A percentile compares a stretch with the other conserved stretches of the same genome.
phyloP scores from a whole-genome alignment of 2,888 invertebrate genomes.

The Tryphoninae sp. region DNA sequence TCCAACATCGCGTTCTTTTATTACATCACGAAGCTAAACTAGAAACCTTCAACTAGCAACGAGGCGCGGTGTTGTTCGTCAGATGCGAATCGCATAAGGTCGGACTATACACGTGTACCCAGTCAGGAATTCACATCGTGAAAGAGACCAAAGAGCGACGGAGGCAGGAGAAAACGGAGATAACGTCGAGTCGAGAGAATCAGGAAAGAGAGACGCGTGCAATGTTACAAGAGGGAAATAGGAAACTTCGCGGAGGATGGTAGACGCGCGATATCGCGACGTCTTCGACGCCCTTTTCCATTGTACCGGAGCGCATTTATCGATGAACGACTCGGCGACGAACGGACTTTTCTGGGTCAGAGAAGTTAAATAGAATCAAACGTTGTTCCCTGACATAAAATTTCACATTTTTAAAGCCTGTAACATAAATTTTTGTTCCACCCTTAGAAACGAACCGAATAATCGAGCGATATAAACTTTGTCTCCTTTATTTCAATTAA shows the following conservation, averaged over 20 bases:
- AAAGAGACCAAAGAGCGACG: neutral
- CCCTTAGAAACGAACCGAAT: neutral
- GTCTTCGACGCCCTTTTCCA: slow-evolving; percentile 28
- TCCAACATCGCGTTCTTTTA: too few relatives aligned
- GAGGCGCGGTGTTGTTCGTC: too few relatives aligned
- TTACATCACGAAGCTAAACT: too few relatives aligned
- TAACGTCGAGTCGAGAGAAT: slow-evolving; percentile 42
- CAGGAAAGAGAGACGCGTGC: slow-evolving; percentile 8
- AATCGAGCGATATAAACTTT: neutral
- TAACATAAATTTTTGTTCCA: too few relatives aligned
- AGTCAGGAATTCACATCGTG: slow-evolving; percentile 2
- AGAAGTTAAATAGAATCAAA: neutral
- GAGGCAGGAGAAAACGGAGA: slow-evolving; percentile 23
- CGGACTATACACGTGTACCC: neutral
- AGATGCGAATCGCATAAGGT: too few relatives aligned
- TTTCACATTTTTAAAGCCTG: too few relatives aligned
- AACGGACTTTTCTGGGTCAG: slow-evolving; percentile 30
- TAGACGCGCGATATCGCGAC: slow-evolving; percentile 45
- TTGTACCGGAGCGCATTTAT: slow-evolving; percentile 15
- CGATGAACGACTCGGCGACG: slow-evolving; percentile 18
- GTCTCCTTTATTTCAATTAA: too few relatives aligned
- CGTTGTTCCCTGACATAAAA: too few relatives aligned
- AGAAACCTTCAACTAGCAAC: too few relatives aligned
- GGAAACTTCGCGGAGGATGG: slow-evolving; percentile 47
- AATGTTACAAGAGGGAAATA: slow-evolving; percentile 16